Percentiles rank a stretch among this genome's conserved stretches.
Evolutionary conservation across 2,888 invertebrate genomes (phyloP).

Genomic region (Melinaea menophilus): DNA sequence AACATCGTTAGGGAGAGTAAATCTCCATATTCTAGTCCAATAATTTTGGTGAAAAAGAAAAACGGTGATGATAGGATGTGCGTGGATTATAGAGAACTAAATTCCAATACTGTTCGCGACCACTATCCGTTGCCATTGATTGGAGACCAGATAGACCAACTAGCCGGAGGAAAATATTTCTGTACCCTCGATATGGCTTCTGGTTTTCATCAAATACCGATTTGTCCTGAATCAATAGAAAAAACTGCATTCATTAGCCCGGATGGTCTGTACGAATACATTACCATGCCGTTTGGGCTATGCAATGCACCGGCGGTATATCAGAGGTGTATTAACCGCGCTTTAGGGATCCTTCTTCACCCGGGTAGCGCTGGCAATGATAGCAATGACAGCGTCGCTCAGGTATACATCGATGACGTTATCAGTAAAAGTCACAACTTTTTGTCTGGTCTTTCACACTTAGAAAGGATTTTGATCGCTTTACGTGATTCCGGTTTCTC

Average conservation of each 20-base stretch:
- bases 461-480: slow-evolving; percentile 33
- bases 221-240: too few species aligned
- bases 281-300: too few species aligned
- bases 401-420: slow-evolving; percentile 42
- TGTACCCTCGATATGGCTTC: too few species aligned
- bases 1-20: slow-evolving; percentile 23
- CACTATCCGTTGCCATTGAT: too few species aligned
- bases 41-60: background rate
- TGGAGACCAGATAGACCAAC: too few species aligned
- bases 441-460: slow-evolving; percentile 21
- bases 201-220: too few species aligned
- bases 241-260: too few species aligned
- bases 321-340: background rate
- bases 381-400: slow-evolving; percentile 13
- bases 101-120: too few species aligned
- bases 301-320: too few species aligned
- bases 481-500: slow-evolving; percentile 38
- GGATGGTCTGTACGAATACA: too few species aligned
- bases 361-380: slow-evolving; percentile 4
- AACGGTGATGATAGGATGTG: background rate
- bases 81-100: too few species aligned
- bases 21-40: slow-evolving; percentile 27
- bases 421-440: slow-evolving; percentile 31
- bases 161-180: too few species aligned
- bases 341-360: background rate